phyloP scores from a whole-genome alignment of 2,888 invertebrate species.

The Pammene aurita region DNA sequence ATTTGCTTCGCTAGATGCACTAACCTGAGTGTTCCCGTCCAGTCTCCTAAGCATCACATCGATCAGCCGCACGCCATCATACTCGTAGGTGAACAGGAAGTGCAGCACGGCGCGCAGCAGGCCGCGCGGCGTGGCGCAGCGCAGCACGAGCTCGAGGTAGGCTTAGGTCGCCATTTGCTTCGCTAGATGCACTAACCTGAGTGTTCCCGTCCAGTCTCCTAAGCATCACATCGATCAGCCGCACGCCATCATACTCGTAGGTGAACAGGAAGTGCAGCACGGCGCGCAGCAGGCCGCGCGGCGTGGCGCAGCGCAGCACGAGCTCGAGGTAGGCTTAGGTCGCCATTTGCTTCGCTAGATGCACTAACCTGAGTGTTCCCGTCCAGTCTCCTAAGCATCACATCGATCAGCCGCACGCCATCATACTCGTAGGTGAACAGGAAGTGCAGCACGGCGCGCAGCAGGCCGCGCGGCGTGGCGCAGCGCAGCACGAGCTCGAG shows the following conservation, averaged over 20 bases:
- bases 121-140: slow-evolving; percentile 93
- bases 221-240: slow-evolving; percentile 91
- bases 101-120: slow-evolving; percentile 91
- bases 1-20: slow-evolving; percentile 44
- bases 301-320: slow-evolving; percentile 92
- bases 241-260: slow-evolving; percentile 91
- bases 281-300: slow-evolving; percentile 91
- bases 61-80: slow-evolving; percentile 92
- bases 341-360: not conserved
- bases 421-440: slow-evolving; percentile 92
- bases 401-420: slow-evolving; percentile 90
- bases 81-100: slow-evolving; percentile 91
- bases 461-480: slow-evolving; percentile 91
- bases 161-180: slow-evolving; percentile 76
- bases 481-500: slow-evolving; percentile 93
- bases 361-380: slow-evolving; percentile 87
- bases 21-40: slow-evolving; percentile 88
- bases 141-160: too few species aligned
- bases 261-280: slow-evolving; percentile 93
- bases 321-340: slow-evolving; percentile 76
- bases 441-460: slow-evolving; percentile 93
- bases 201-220: slow-evolving; percentile 89
- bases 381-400: slow-evolving; percentile 90
- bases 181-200: slow-evolving; percentile 82
- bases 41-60: slow-evolving; percentile 92